A percentile compares a stretch with the other conserved stretches of the same genome.
Conservation (phyloP, 2,888 invertebrate species). For the Willowsia nigromaculata region DNA sequence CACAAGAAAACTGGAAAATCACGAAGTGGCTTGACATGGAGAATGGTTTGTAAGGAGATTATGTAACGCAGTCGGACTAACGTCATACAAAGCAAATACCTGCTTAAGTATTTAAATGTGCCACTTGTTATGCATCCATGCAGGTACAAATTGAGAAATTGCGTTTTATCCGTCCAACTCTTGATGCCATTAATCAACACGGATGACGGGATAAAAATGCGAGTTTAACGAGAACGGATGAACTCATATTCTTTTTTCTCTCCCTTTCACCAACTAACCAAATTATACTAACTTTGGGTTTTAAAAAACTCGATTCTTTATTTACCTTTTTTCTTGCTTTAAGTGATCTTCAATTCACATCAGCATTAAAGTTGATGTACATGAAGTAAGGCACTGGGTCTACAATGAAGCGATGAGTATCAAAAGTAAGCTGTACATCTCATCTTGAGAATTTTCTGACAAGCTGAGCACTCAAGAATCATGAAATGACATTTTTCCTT, state of each 20-base stretch:
- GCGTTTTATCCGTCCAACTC: neutral
- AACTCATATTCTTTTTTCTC: neutral
- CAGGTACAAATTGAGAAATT: neutral
- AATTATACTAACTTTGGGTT: no score
- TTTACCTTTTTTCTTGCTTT: no score
- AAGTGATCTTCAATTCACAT: no score
- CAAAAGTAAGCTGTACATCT: neutral
- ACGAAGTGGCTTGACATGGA: no score
- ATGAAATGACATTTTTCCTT: neutral
- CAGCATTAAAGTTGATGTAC: no score
- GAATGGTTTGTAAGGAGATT: no score
- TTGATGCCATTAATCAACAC: neutral
- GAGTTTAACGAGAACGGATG: neutral
- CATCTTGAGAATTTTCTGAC: neutral
- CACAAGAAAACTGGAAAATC: no score
- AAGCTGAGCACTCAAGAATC: neutral
- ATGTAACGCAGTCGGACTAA: no score
- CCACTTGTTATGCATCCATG: neutral
- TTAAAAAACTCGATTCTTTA: no score
- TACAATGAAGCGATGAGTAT: neutral
- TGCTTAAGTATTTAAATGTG: neutral
- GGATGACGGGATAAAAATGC: neutral
- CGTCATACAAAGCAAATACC: no score
- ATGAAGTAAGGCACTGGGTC: neutral
- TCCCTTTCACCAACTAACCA: neutral